phyloP scores from a whole-genome alignment of 2,888 invertebrate species.

The Papilio elwesi region DNA sequence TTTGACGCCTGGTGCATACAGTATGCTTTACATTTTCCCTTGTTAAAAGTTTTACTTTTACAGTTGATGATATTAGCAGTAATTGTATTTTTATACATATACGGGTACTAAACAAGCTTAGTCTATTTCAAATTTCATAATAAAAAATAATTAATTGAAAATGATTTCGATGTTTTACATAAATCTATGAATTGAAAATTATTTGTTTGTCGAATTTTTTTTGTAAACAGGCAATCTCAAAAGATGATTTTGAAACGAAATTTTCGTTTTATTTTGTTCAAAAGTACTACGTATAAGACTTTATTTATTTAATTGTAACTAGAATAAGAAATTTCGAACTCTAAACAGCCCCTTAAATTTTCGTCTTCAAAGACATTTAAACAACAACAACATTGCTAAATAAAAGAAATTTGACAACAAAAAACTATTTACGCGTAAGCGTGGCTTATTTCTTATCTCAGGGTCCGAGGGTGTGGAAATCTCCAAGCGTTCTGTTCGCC shows the following conservation, averaged over 20 bases:
- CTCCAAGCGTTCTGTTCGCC: constrained; percentile 67
- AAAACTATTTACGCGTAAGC: constrained; percentile 21
- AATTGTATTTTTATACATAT: too few relatives aligned
- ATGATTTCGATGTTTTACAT: not conserved
- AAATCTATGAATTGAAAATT: too few relatives aligned
- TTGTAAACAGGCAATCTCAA: too few relatives aligned
- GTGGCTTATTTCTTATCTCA: constrained; percentile 54
- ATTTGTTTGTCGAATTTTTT: too few relatives aligned
- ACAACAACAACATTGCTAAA: not conserved
- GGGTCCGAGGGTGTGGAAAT: constrained; percentile 56
- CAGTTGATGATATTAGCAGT: not conserved
- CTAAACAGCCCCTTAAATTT: not conserved
- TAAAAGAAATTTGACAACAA: constrained; percentile 24
- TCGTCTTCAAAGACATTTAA: not conserved
- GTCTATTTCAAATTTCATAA: too few relatives aligned
- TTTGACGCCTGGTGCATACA: not conserved
- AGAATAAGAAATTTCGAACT: too few relatives aligned
- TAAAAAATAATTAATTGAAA: too few relatives aligned
- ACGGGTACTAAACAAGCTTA: too few relatives aligned
- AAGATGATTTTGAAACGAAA: too few relatives aligned
- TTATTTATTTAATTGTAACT: too few relatives aligned
- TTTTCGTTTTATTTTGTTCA: too few relatives aligned
- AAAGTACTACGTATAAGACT: too few relatives aligned
- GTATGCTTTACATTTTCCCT: not conserved
- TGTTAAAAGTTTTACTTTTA: not conserved